These are phyloP conservation scores for Bothrops alternatus DNA, from an alignment of 2,797 vertebrate species.

Conservation along the genomic window DNA sequence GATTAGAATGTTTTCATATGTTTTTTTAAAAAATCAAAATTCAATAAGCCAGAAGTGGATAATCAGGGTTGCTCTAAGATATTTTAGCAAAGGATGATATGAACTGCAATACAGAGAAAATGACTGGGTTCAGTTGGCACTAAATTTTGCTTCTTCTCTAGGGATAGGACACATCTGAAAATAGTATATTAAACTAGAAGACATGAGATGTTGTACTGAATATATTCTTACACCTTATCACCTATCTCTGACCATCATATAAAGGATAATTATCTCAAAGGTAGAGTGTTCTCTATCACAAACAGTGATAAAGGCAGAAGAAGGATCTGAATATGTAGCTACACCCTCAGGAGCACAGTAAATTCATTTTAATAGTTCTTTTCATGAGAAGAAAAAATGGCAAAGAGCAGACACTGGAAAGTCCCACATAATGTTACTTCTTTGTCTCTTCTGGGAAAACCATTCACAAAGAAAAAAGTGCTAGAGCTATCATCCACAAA, in stretches of 20 bases:
- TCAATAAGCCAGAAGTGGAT: background rate
- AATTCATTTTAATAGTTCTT: background rate
- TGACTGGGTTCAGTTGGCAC: background rate
- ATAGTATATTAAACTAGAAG: background rate
- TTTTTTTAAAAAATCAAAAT: background rate
- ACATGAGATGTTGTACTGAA: background rate
- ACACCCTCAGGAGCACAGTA: background rate
- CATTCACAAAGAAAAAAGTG: background rate
- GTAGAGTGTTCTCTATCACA: background rate
- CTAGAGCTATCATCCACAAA: background rate
- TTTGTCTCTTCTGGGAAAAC: background rate
- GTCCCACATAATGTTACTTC: background rate
- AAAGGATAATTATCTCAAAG: background rate
- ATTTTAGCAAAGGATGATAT: background rate
- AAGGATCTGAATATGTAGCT: background rate
- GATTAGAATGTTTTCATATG: background rate
- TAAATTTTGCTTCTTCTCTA: background rate
- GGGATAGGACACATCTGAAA: background rate
- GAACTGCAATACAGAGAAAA: background rate
- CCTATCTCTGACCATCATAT: background rate
- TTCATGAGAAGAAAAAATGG: background rate
- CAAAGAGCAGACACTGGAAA: background rate
- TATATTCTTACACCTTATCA: background rate
- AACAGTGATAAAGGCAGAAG: background rate
- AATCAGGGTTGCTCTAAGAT: background rate